Base-by-base conservation (phyloP, 1,140 invertebrate genomes). In the Dendroctonus valens region DNA sequence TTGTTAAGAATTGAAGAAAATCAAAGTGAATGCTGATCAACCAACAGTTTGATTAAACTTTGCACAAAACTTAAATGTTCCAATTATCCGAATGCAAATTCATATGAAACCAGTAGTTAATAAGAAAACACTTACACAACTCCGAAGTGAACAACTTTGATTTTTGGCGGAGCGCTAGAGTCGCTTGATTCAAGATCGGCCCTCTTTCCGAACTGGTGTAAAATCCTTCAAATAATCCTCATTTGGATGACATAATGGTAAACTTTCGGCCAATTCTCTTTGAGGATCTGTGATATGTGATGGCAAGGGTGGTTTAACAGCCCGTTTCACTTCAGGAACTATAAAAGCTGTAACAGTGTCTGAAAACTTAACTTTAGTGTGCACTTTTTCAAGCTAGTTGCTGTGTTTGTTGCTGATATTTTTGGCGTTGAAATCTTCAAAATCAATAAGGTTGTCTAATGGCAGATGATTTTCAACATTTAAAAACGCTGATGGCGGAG, bases 101-200 rank as follows among this genome's bases (percentile, higher is more conserved):
- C 26, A 26, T 26, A 26, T 26, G 26, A 26, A 26, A 26, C 26
- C 26, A 26, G 26, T 26, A 26, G 26, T 26, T 26, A 26, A 26
- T 26, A 26, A 26, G 26, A 26, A 26, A 1, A 26, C 26, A 26
- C 26, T 52, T 80, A 90, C 48, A 91, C 84, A 69, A 90, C 85
- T 57, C 89, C 89, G 79, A 91, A 91, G 78, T 91, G 88, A 9
- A 91, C 88, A 50, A 91, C 88, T 82, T 91, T 91, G 65, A 91
- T 90, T 81, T 85, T 88, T 57, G 81, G 72, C 12, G 74, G 72
- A 6, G 54, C 60, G 41, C 51, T 69, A 41, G 58, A 52, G 41
- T 72, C 70, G 40, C 72, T 63, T 70, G 41, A 7, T 64, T 73
- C 69, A 50, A 12, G 57, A 60, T 69, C 68, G 51, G n/a, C 70